Base-by-base conservation (phyloP, 2,113 vertebrate species). In the Corythoichthys intestinalis region DNA sequence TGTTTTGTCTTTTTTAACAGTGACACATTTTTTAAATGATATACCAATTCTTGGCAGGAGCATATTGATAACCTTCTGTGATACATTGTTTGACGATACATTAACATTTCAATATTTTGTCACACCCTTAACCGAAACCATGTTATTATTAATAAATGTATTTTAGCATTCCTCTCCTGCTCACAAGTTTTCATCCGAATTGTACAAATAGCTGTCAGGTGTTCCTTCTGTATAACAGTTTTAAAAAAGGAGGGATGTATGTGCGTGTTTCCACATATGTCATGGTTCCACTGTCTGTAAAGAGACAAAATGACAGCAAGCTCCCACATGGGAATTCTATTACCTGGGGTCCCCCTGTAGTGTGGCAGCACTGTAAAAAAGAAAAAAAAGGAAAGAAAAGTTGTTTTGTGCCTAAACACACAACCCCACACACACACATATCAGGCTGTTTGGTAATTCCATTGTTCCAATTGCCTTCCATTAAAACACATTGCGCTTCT, bases 111-210 rank as follows among this genome's bases (percentile, higher is more conserved):
- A 28, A 28, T 28, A 28, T 28, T 28, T 28, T 28, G 20, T 28
- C 20, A 28, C 20, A 28, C 20, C 20, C 20, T 28, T 28, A 28
- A 73, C 66, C 70, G 54, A 78, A 17, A 49, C 14, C 49, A 2
- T n/a, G 28, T 53, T 41, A 20, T 66, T 47, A 3, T 6, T 49
- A 54, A 50, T 66, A 4, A n/a, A 54, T 54, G 17, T 10, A 66
- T 66, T 52, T 66, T 54, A 52, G 39, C 17, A n/a, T 10, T 14
- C 67, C 53, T 70, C 52, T 49, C 44, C 63, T 74, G 56, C 62
- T 62, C 56, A 59, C 62, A 10, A 66, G 66, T 74, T 75, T 76
- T 73, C 70, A 76, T 83, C 75, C 71, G 62, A 49, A 74, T 71
- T 68, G 50, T 68, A 74, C 60, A 34, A 70, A 75, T 75, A 70